phyloP scores from a whole-genome alignment of 1,140 invertebrate species.

The Teleopsis dalmanni region DNA sequence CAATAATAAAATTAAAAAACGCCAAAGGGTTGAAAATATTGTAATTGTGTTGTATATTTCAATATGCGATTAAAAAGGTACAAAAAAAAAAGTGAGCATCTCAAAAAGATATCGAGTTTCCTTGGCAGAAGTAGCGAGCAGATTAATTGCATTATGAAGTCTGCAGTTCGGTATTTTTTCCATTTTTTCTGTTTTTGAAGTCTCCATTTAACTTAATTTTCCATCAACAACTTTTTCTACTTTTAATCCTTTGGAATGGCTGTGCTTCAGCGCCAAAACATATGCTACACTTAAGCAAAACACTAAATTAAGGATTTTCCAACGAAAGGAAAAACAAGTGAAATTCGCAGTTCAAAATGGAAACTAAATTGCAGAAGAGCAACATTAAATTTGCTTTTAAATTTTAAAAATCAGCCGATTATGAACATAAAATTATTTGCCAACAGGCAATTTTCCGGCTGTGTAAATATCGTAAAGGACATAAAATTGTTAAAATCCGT shows the following conservation, averaged over 20 bases:
- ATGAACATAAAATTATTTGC: too few relatives aligned
- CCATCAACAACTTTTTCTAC: too few relatives aligned
- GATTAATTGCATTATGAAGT: conserved; percentile 6
- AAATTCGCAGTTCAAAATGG: too few relatives aligned
- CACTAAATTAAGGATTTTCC: not conserved
- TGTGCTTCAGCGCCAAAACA: conserved; percentile 6
- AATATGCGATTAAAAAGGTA: not conserved
- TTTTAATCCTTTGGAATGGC: conserved; percentile 9
- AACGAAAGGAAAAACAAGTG: not conserved
- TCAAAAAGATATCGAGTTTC: too few relatives aligned
- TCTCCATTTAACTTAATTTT: conserved; percentile 3
- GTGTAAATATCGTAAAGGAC: too few relatives aligned
- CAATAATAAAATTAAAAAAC: not conserved
- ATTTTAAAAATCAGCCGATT: too few relatives aligned
- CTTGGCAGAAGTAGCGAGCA: not conserved
- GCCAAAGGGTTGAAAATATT: conserved; percentile 7
- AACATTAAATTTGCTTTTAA: too few relatives aligned
- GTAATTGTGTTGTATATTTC: too few relatives aligned
- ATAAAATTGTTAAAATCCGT: too few relatives aligned
- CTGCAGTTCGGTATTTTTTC: not conserved
- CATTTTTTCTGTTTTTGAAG: not conserved
- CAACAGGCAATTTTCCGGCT: too few relatives aligned
- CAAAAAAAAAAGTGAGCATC: not conserved
- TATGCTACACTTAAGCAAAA: conserved; percentile 5
- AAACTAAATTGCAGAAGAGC: too few relatives aligned